phyloP scores from a whole-genome alignment of 2,797 vertebrate species.

The Falco novaeseelandiae region DNA sequence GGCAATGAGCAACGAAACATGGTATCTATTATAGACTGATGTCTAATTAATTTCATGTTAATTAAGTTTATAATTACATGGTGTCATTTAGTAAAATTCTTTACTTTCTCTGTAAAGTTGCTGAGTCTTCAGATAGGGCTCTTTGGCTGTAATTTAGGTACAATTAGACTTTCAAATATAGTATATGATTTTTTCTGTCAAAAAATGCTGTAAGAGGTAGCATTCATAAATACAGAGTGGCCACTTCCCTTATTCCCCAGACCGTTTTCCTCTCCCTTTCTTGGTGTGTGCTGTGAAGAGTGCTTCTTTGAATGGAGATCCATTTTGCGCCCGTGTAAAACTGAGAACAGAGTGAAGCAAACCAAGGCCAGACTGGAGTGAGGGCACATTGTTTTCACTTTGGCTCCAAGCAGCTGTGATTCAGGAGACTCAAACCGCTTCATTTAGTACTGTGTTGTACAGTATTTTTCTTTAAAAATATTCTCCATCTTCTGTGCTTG shows the following conservation, averaged over 20 bases:
- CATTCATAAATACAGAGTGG: neutral
- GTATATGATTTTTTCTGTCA: constrained; percentile 27
- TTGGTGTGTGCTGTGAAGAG: neutral
- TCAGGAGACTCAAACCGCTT: neutral
- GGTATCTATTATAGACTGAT: neutral
- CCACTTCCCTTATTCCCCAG: neutral
- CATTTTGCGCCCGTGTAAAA: neutral
- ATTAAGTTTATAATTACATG: constrained; percentile 63
- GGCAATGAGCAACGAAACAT: neutral
- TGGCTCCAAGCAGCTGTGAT: neutral
- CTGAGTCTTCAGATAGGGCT: constrained; percentile 28
- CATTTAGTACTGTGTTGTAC: neutral
- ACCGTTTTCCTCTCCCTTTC: neutral
- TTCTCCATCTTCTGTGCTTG: neutral
- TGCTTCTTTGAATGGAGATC: neutral
- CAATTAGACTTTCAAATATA: constrained; percentile 51
- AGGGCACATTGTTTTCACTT: neutral
- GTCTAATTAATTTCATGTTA: constrained; percentile 68
- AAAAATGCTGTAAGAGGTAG: neutral
- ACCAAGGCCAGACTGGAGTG: neutral
- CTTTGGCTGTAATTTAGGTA: constrained; percentile 57
- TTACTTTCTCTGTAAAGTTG: constrained; percentile 58
- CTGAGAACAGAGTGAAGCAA: neutral
- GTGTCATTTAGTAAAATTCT: constrained; percentile 27
- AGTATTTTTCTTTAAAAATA: neutral